Conservation (phyloP, 1,140 invertebrate genomes). For the Dinoponera quadriceps region DNA sequence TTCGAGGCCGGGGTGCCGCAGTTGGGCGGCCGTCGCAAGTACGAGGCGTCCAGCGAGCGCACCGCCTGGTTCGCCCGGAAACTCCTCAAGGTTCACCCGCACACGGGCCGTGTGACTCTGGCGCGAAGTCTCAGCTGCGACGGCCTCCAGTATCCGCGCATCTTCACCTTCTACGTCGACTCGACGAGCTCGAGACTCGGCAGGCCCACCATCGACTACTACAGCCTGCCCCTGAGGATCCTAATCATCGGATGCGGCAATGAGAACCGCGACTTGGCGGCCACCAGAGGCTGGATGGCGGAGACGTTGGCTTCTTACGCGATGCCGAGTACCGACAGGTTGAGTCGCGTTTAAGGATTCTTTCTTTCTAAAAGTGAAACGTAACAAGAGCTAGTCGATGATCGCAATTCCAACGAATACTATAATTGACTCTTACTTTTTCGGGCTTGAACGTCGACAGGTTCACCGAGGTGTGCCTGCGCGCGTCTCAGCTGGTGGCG, state of each 20-base stretch:
- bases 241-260: slow-evolving; percentile 92
- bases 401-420: too few relatives aligned
- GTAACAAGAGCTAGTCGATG: neutral
- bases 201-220: slow-evolving; percentile 92
- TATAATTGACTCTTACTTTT: too few relatives aligned
- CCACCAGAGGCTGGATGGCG: slow-evolving; percentile 93
- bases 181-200: slow-evolving; percentile 91
- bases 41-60: slow-evolving; percentile 91
- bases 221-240: slow-evolving; percentile 92
- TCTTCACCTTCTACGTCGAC: slow-evolving; percentile 94
- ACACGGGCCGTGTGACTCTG: slow-evolving; percentile 91
- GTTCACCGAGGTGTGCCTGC: slow-evolving; percentile 90
- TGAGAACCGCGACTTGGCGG: slow-evolving; percentile 88
- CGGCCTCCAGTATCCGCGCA: slow-evolving; percentile 92
- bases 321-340: slow-evolving; percentile 91
- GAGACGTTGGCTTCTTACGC: slow-evolving; percentile 94
- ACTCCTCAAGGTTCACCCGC: slow-evolving; percentile 90
- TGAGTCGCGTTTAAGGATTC: neutral
- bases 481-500: slow-evolving; percentile 92
- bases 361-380: too few relatives aligned
- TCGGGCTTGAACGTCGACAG: too few relatives aligned
- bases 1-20: slow-evolving; percentile 93
- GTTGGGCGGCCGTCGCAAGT: slow-evolving; percentile 90
- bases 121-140: slow-evolving; percentile 91
- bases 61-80: slow-evolving; percentile 93